Evolutionary conservation across 2,888 invertebrate species (phyloP), one percentile per base, ranked within the genome.

Genomic region (Hypomecis punctinalis): DNA sequence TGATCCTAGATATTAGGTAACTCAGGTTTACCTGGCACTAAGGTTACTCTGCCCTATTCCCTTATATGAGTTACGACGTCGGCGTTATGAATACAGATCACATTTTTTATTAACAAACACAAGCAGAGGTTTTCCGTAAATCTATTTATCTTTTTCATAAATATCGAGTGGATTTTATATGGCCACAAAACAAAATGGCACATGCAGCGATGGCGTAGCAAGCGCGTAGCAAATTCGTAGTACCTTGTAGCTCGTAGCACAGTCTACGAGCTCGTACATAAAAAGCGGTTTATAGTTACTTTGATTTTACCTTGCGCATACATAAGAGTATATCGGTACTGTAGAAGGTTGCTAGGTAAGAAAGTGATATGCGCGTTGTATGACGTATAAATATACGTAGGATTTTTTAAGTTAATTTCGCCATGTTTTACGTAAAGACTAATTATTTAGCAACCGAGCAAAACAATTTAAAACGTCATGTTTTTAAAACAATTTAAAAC

Each of bases 181-280:
- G 42, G 43, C 49, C 4, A 52, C 52, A 33, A 51, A 46, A 52
- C 33, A 59, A 51, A 59, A 59, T 51, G 51, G 23, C 11, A 51
- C 45, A 39, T 51, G 45, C 5, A 52, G n/a, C 46, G 13, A 48
- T 42, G 47, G 42, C 61, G 53, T 61, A 58, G 58, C 36, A 42
- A 9, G 42, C 33, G 8, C 10, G 49, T 45, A 54, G 54, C 54
- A 43, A 11, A 3, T 33, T 54, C 49, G 49, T 51, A 47, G 53
- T 35, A 53, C 39, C 40, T 47, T 10, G 60, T 60, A 53, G 53
- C 47, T 46, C 46, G 36, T 42, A 61, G 53, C n/a, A 13, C 39
- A 9, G 8, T 53, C 52, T 60, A 40, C 46, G 46, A 60, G 33
- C 6, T 3, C 13, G 36, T 11, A 7, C 36, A 49, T 49, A 49